Base-by-base conservation (phyloP, 2,797 vertebrate genomes). In the Poecilia gillii region DNA sequence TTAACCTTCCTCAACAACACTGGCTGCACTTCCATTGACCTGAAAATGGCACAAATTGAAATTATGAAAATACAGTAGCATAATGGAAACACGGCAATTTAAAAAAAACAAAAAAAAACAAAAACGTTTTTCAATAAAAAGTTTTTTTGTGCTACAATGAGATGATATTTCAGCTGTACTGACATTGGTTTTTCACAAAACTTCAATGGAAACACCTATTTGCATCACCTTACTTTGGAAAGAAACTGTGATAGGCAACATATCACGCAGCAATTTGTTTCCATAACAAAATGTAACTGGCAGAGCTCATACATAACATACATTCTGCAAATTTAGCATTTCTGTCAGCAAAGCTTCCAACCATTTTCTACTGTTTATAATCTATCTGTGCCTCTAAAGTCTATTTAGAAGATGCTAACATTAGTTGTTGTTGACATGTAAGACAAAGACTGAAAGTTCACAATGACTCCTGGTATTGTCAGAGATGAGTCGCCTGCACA, bases 381-480 rank as follows among this genome's bases (percentile, higher is more conserved):
- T 87, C 74, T 81, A 66, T 74, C 75, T 70, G 6, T 81, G 53
- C 81, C 81, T 78, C 70, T 23, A 72, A 82, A 81, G 62, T 85
- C 85, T 49, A 53, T 87, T 84, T 81, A 18, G 25, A 55, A 74
- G 51, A 18, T 53, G 45, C 16, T 41, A 72, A 72, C 7, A 16
- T 80, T 75, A 85, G 75, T 81, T 90, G 66, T 81, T 84, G 75
- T 77, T 72, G 70, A 78, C 86, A 81, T 77, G 86, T 78, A 78
- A 84, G 89, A 84, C 85, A 85, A 83, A 89, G 81, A 91, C 75
- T 87, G 80, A 89, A 90, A 86, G 74, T 92, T 92, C 88, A 93
- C 88, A 91, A 79, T 89, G 85, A 81, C 84, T 86, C 45, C 74
- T 78, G 81, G 87, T 87, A 78, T 85, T 90, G 77, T 84, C 83